These are phyloP conservation scores for Isaurus tuberculatus DNA, from an alignment of 92 coral and sea anemone species.

Conservation along the genomic window DNA sequence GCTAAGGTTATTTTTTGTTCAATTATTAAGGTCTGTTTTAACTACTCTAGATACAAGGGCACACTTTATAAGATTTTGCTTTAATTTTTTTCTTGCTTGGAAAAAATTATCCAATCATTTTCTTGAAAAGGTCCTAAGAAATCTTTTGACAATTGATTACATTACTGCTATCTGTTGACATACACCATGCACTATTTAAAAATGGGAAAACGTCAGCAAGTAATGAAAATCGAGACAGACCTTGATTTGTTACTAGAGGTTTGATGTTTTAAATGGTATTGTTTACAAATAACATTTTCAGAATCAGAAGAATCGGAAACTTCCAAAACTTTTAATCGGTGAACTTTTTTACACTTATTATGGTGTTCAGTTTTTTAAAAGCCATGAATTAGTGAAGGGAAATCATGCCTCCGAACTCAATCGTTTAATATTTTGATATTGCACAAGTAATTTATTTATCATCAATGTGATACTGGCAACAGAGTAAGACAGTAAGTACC, in stretches of 20 bases:
- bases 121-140: too few relatives aligned
- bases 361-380: not conserved
- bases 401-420: not conserved
- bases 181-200: not conserved
- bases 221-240: not conserved
- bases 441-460: not conserved
- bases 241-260: not conserved
- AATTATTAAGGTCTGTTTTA: too few relatives aligned
- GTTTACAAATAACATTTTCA: not conserved
- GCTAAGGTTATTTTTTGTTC: too few relatives aligned
- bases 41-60: too few relatives aligned
- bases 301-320: not conserved
- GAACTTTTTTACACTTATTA: not conserved
- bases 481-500: not conserved
- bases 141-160: not conserved
- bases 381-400: not conserved
- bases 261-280: not conserved
- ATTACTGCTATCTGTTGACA: not conserved
- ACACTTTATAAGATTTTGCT: too few relatives aligned
- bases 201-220: not conserved
- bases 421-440: slow-evolving; percentile 5
- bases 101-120: too few relatives aligned
- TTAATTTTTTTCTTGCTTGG: too few relatives aligned
- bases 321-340: not conserved
- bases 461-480: not conserved